Base-by-base conservation (phyloP, 2,888 invertebrate genomes). In the Agrotis exclamationis region DNA sequence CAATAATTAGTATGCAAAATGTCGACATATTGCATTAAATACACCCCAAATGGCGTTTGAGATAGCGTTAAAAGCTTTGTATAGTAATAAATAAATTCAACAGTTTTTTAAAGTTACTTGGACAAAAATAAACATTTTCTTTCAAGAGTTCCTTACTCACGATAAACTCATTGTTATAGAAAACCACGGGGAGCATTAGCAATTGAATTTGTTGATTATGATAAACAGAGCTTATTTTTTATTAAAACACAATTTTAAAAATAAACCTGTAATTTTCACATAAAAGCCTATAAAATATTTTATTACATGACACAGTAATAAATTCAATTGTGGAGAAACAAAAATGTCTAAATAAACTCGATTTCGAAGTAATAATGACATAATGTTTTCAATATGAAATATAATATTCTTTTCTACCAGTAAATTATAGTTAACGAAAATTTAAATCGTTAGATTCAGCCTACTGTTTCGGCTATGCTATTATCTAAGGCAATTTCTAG, bases 31-130 rank as follows among this genome's bases (percentile, higher is more conserved):
- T 54, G 44, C 0, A 22, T 45, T 18, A 44, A 33, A 48, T 18
- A 3, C 2, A 39, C n/a, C 16, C 24, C 13, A 24, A 70, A 51
- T 22, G 47, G 45, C 3, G 13, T 51, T 62, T 60, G 13, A 51
- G 24, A 48, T 57, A 18, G 45, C 11, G 39, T 45, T 78, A 50
- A 62, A 60, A 22, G 51, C 70, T n/a, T 2, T 54, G 0, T 47
- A 5, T 24, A 9, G 20, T 39, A 14, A 62, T 70, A 47, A 78
- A 78, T 70, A 44, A 78, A 71, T 70, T 57, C 39, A 64, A 22
- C 22, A 6, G 22, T 63, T 18, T 18, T 70, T 63, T 14, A 14
- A 45, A 47, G 1, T 20, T 14, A 22, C n/a, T 44, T 16, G 13
- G n/a, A 76, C 16, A 48, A 4, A 45, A 24, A 67, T 66, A 51